Evolutionary conservation across 92 coral and sea anemone genomes (phyloP), one percentile per base, ranked within the genome.

Genomic region (Zoanthus sociatus): DNA sequence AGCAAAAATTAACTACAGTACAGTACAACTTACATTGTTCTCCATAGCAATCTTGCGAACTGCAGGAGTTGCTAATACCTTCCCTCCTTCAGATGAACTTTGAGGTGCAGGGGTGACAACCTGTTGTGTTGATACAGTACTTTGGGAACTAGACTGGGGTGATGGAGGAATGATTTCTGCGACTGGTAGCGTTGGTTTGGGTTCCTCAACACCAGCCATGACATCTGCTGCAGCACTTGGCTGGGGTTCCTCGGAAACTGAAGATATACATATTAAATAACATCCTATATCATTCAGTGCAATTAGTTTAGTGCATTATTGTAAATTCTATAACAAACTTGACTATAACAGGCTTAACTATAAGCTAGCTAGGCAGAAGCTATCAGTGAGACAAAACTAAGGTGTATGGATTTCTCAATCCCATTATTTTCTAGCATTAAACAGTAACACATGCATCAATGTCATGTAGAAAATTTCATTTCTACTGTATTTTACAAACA

Each of bases 1-100:
- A 37, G 42, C 42, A 37, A 37, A 37, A 37, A 37, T 26, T 0
- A 26, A 26, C 26, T 26, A 26, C 26, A 37, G 4, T 37, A 37
- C 26, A 26, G 26, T 26, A 37, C 42, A 37, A 47, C 96, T 77
- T 89, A 95, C 99, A 58, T 92, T 92, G 75, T 93, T 60, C 26
- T 95, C 98, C 93, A 92, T 92, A 42, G 98, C 98, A 71, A 97
- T 93, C 90, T 90, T 97, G 47, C 99, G 93, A 32, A 97, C 99
- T 32, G 99, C 98, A 3, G 99, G 99, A 0, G 99, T 95, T 5
- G 99, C 96, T 26, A 95, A 47, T 21, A 89, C 96, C 58, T 93
- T 93, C 13, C 95, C 88, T 21, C 74, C 78, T 0, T 74, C 82
- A 12, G 68, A 48, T 4, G 77, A 58, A 13, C 32, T 78, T 4